These are phyloP conservation scores for Helarctos malayanus DNA, from an alignment of 2,797 vertebrate species.

Conservation along the genomic window DNA sequence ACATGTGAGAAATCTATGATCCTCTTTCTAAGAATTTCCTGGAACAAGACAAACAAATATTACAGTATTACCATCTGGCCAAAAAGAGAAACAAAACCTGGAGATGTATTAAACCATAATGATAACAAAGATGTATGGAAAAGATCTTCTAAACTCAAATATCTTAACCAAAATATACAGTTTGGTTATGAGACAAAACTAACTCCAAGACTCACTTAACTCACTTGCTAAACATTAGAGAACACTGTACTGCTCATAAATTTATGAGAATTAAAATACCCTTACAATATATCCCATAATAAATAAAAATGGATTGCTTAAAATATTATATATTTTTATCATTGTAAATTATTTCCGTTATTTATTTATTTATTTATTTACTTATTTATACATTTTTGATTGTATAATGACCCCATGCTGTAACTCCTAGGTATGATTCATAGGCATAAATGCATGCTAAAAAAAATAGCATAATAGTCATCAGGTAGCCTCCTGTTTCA, in stretches of 20 bases:
- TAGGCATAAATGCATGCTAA: slow-evolving; percentile 54
- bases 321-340: not conserved
- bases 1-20: not conserved
- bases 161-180: not conserved
- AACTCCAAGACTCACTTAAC: not conserved
- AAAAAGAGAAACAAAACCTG: slow-evolving; percentile 23
- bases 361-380: not conserved
- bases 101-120: not conserved
- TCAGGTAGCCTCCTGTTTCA: slow-evolving; percentile 70
- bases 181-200: not conserved
- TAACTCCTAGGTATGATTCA: slow-evolving; percentile 63
- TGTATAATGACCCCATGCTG: slow-evolving; percentile 5
- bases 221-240: not conserved
- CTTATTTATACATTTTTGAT: not conserved
- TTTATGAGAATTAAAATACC: not conserved
- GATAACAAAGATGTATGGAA: not conserved
- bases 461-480: slow-evolving; percentile 57
- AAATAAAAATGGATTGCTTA: not conserved
- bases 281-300: not conserved
- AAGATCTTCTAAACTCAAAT: not conserved
- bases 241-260: not conserved
- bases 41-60: not conserved
- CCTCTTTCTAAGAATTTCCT: slow-evolving; percentile 53
- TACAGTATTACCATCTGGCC: not conserved
- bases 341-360: not conserved